phyloP scores from a whole-genome alignment of 92 coral and sea anemone genomes.

The Umimayanthus kanabou region DNA sequence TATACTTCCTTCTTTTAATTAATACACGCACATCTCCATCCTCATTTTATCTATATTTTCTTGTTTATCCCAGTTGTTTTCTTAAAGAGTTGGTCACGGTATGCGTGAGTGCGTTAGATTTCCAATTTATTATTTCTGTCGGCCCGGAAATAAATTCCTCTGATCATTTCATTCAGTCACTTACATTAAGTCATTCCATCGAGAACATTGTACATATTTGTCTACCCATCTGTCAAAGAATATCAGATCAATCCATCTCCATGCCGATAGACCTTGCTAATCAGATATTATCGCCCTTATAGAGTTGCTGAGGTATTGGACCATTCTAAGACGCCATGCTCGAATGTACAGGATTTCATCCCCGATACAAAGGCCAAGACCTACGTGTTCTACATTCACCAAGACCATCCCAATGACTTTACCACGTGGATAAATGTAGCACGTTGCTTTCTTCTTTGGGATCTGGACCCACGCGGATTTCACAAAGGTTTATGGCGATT shows the following conservation, averaged over 20 bases:
- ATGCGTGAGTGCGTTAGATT: no score
- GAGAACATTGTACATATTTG: neutral
- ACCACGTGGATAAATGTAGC: constrained; percentile 57
- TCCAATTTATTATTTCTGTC: no score
- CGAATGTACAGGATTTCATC: constrained; percentile 43
- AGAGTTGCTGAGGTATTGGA: constrained; percentile 51
- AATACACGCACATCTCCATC: no score
- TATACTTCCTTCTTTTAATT: no score
- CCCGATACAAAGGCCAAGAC: constrained; percentile 50
- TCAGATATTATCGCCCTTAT: neutral
- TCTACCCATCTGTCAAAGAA: no score
- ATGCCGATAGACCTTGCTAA: neutral
- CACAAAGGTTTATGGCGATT: constrained; percentile 65
- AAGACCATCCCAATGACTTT: constrained; percentile 23
- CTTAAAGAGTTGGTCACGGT: no score
- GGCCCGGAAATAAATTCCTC: no score
- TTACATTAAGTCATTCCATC: neutral
- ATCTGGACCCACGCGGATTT: constrained; percentile 58
- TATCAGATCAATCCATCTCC: neutral
- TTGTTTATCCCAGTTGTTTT: no score
- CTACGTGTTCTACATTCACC: constrained; percentile 57
- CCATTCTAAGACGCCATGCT: constrained; percentile 53
- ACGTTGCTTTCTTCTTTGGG: constrained; percentile 61
- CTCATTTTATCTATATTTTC: no score
- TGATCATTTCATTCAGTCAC: no score